Percentiles rank a stretch among this genome's conserved stretches.
Evolutionary conservation across 2,888 invertebrate genomes (phyloP).

Genomic region (Stramonita haemastoma): DNA sequence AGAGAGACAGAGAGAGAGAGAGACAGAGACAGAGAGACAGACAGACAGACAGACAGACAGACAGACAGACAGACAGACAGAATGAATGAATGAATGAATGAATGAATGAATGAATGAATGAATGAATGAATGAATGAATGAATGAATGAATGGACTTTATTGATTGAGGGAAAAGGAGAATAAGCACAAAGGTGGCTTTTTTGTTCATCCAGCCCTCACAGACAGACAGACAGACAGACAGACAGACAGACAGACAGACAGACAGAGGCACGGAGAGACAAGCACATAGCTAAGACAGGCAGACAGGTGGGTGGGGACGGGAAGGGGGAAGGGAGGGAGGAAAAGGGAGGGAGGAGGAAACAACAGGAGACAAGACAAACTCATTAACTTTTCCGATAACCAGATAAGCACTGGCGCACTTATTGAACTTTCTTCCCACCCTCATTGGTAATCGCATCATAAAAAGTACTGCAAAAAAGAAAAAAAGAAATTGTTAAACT

Average conservation of each 20-base stretch:
- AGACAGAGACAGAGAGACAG: neutral
- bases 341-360: neutral
- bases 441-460: neutral
- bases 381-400: neutral
- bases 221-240: neutral
- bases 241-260: neutral
- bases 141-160: no score
- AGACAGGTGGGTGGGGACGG: neutral
- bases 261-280: neutral
- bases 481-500: no score
- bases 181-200: no score
- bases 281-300: neutral
- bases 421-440: no score
- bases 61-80: neutral
- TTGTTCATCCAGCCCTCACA: no score
- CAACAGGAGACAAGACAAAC: neutral
- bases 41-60: neutral
- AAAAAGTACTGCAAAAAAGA: neutral
- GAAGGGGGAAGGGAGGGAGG: neutral
- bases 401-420: neutral
- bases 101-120: no score
- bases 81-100: no score
- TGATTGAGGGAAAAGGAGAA: no score
- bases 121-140: no score
- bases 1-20: neutral